Evolutionary conservation across 2,113 vertebrate species (phyloP).

Genomic region (Larimichthys polyactis): DNA sequence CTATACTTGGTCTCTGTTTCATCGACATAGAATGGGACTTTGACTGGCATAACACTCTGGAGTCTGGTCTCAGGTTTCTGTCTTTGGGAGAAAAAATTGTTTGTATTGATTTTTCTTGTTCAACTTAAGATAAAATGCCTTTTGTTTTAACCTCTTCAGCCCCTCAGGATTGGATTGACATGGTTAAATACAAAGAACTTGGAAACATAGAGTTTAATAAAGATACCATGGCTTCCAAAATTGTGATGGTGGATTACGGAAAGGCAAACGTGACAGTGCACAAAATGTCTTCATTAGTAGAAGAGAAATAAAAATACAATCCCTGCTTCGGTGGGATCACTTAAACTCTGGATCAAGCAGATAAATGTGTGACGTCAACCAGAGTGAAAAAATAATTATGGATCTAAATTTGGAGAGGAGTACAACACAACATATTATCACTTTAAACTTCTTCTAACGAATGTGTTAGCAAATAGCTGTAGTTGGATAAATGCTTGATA

Average conservation of each 20-base stretch:
- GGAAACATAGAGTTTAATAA: neutral
- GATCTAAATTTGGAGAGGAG: neutral
- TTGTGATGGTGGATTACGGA: neutral
- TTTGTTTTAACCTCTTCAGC: constrained; percentile 18
- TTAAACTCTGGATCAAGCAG: neutral
- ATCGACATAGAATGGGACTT: neutral
- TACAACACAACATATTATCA: neutral
- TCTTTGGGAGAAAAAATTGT: constrained; percentile 37
- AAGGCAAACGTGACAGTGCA: neutral
- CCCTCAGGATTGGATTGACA: neutral
- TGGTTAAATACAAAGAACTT: neutral
- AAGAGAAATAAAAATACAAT: neutral
- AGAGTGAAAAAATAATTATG: neutral
- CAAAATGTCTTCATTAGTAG: neutral
- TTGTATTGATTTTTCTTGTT: constrained; percentile 49
- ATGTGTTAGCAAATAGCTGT: neutral
- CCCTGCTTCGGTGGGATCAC: neutral
- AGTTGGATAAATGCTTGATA: neutral
- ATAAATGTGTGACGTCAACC: neutral
- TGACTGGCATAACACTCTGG: constrained; percentile 2
- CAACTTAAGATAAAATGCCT: constrained; percentile 13
- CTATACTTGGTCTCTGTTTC: neutral
- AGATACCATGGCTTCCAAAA: neutral
- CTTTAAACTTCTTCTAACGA: neutral
- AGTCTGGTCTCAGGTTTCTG: constrained; percentile 55